Percentiles rank a stretch among this genome's conserved stretches.
Evolutionary conservation across 2,888 invertebrate species (phyloP).

Genomic region (Drosophila multiciliata): DNA sequence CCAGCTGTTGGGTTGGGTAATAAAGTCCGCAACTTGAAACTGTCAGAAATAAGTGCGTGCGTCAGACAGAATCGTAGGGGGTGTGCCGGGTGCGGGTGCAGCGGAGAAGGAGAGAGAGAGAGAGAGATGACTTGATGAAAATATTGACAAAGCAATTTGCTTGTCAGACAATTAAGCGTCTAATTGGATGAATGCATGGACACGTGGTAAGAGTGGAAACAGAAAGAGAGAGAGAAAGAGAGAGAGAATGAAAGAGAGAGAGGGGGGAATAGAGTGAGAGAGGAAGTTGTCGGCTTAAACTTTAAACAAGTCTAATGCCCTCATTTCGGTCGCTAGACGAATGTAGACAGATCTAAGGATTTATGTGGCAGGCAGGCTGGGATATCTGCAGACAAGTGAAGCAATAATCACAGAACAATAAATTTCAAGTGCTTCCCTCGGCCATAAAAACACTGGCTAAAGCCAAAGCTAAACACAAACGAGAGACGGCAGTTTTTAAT

Average conservation of each 20-base stretch:
- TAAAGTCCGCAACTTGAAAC: constrained; percentile 73
- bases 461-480: constrained; percentile 5
- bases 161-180: constrained; percentile 80
- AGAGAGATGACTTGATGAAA: constrained; percentile 72
- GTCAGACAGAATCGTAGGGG: constrained; percentile 9
- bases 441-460: neutral
- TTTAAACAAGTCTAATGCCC: constrained; percentile 39
- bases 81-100: neutral
- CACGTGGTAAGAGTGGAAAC: constrained; percentile 30
- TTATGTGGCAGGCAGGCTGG: constrained; percentile 50
- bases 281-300: constrained; percentile 62
- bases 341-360: constrained; percentile 32
- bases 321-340: neutral
- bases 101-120: neutral
- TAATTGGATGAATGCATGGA: constrained; percentile 77
- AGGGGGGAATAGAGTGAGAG: neutral
- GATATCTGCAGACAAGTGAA: constrained; percentile 73
- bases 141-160: constrained; percentile 81
- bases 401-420: constrained; percentile 74
- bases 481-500: constrained; percentile 71
- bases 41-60: constrained; percentile 66
- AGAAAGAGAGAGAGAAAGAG: constrained; percentile 6
- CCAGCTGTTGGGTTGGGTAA: constrained; percentile 47
- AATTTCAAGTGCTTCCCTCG: constrained; percentile 59
- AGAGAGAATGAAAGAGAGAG: neutral